These are phyloP conservation scores for Philaenus spumarius DNA, from an alignment of 1,140 invertebrate species.

Conservation along the genomic window DNA sequence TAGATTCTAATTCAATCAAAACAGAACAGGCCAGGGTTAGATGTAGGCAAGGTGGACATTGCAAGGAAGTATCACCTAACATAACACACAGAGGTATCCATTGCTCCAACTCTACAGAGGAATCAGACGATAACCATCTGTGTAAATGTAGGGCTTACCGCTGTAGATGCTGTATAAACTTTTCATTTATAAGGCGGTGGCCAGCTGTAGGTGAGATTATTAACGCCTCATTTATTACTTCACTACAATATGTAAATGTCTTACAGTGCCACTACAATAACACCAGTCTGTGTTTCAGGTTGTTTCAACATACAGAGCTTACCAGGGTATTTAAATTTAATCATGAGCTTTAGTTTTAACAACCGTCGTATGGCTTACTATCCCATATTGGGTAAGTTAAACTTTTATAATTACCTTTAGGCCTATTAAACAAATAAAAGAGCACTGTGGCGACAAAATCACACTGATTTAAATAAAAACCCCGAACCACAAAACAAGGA, in stretches of 20 bases:
- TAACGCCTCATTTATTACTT: neutral
- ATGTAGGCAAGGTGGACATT: too few relatives aligned
- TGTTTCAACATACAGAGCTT: slow-evolving; percentile 1
- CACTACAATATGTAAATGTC: neutral
- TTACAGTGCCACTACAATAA: neutral
- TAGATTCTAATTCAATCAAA: too few relatives aligned
- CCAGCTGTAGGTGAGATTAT: neutral
- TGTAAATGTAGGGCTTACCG: neutral
- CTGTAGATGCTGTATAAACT: neutral
- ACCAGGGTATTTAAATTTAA: neutral
- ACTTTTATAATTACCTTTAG: neutral
- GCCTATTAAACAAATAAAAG: too few relatives aligned
- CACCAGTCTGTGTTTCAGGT: neutral
- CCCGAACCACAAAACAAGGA: too few relatives aligned
- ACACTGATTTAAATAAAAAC: too few relatives aligned
- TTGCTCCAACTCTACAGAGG: too few relatives aligned
- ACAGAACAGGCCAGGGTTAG: too few relatives aligned
- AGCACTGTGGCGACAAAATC: too few relatives aligned
- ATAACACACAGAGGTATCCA: too few relatives aligned
- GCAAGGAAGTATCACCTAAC: too few relatives aligned
- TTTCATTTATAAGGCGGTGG: neutral
- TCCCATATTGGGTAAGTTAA: neutral
- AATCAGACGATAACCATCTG: too few relatives aligned
- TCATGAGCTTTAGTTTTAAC: neutral
- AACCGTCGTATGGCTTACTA: neutral